These are phyloP conservation scores for Sclerurus mexicanus DNA, from an alignment of 2,113 vertebrate species.

Conservation along the genomic window DNA sequence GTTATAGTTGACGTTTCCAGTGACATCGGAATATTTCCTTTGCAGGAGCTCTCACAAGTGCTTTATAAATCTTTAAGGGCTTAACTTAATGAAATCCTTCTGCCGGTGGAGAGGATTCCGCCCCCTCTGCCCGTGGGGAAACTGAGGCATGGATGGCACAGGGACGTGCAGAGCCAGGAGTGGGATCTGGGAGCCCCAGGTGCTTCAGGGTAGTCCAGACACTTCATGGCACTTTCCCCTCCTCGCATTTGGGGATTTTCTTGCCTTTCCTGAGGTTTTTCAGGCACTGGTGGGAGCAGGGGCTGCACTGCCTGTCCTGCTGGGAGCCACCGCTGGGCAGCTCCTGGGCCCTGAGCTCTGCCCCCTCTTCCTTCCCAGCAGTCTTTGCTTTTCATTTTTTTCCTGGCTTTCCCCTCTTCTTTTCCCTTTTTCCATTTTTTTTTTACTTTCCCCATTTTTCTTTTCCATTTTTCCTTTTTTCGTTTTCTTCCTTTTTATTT, in stretches of 20 bases:
- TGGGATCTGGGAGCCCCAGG: fast-evolving
- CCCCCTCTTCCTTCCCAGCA: neutral
- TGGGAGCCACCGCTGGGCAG: neutral
- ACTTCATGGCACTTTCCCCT: neutral
- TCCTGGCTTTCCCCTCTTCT: neutral
- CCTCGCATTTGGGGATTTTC: fast-evolving
- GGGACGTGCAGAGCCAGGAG: neutral
- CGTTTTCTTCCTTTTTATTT: neutral
- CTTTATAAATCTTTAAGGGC: constrained; percentile 13
- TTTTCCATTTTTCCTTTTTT: neutral
- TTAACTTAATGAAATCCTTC: neutral
- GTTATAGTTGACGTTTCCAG: constrained; percentile 30
- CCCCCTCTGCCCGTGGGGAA: neutral
- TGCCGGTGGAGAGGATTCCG: neutral
- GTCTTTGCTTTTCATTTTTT: too few relatives aligned
- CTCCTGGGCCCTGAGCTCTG: neutral
- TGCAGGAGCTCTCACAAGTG: neutral
- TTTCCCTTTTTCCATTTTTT: too few relatives aligned
- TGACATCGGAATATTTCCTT: constrained; percentile 46
- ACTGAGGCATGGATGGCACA: neutral
- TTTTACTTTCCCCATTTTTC: neutral
- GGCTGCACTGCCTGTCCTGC: neutral
- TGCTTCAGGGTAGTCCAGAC: neutral
- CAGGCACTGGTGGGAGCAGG: neutral
- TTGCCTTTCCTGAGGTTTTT: neutral